phyloP scores from a whole-genome alignment of 2,888 invertebrate species.

The Drosophila meridionalis region DNA sequence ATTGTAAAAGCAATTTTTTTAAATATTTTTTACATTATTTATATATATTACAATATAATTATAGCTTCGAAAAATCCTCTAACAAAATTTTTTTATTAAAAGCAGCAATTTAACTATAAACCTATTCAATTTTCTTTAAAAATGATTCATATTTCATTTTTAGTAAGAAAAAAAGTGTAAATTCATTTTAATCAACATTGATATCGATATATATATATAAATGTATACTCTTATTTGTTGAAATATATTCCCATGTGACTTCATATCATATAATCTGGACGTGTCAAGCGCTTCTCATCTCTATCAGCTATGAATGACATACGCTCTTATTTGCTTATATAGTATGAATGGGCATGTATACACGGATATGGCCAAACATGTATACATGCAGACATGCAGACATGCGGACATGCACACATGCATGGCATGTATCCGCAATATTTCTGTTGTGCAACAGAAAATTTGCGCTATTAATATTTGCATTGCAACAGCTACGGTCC shows the following conservation, averaged over 20 bases:
- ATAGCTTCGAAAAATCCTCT: not conserved
- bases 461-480: conserved; percentile 77
- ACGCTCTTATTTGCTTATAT: conserved; percentile 26
- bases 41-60: too few relatives aligned
- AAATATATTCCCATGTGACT: not conserved
- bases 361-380: conserved; percentile 16
- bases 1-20: too few relatives aligned
- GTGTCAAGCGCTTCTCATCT: conserved; percentile 13
- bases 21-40: not conserved
- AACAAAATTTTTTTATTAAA: too few relatives aligned
- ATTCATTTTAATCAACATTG: not conserved
- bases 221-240: not conserved
- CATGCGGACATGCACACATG: not conserved
- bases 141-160: not conserved
- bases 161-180: not conserved
- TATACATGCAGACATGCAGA: not conserved
- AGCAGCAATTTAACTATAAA: fast-evolving
- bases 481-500: conserved; percentile 63
- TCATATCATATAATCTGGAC: not conserved
- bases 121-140: not conserved
- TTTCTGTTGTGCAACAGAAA: conserved; percentile 62
- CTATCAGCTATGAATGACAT: conserved; percentile 27
- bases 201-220: not conserved
- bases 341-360: conserved; percentile 9
- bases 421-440: conserved; percentile 32